Base-by-base conservation (phyloP, 2,113 vertebrate species). In the Jaculus jaculus region DNA sequence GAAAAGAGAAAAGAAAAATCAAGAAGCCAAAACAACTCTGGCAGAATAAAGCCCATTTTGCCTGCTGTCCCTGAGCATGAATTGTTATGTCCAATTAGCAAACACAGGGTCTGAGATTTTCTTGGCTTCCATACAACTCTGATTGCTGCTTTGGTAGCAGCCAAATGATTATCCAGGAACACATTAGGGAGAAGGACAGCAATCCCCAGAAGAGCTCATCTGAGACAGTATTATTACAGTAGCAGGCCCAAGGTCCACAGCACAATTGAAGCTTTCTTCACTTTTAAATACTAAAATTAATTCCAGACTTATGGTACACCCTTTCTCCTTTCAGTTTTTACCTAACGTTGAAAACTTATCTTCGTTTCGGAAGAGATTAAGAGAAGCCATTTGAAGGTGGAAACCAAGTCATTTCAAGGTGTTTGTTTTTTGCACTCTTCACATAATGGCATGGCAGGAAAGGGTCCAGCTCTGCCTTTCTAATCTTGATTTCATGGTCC, bases 31-130 rank as follows among this genome's bases (percentile, higher is more conserved):
- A 95, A 88, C 34, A 92, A 58, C 82, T 87, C 63, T 91, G 93
- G 71, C 73, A 83, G 63, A 69, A 23, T 20, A 61, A 89, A 92
- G 34, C 39, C 83, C 69, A 39, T 89, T 94, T 90, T 80, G 28
- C 30, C 39, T 51, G 16, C 72, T 89, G 72, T 30, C 80, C 91
- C 51, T 51, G 60, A 95, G 87, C 73, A 28, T 63, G 78, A 78
- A 85, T 95, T 96, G 81, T 96, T 91, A 74, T 20, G 82, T 95
- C 95, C 92, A 95, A 94, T 95, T 96, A 96, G 73, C 81, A 95
- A 95, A 95, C 95, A 89, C 3, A 79, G 90, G 65, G 95, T 91
- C 94, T 39, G 90, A 95, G 69, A 23, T 95, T 95, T 95, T 91
- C 81, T 95, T 96, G 96, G 93, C 96, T 94, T 79, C 68, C 72